phyloP scores from a whole-genome alignment of 1,140 invertebrate species.

The Pentalonia nigronervosa region DNA sequence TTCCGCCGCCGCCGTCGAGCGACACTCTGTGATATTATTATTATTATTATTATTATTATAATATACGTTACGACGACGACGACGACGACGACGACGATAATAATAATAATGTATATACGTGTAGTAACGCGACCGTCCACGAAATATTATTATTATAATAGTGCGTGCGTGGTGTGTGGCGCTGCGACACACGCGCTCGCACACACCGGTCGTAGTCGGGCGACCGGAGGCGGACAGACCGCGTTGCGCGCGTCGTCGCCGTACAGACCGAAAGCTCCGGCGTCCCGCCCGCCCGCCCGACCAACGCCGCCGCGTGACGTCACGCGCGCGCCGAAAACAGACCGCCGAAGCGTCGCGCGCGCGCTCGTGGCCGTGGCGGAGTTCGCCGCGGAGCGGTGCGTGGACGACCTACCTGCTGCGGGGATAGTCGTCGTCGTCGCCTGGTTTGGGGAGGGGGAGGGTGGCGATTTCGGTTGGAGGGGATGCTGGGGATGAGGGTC shows the following conservation, averaged over 20 bases:
- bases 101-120: neutral
- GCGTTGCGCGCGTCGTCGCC: constrained; percentile 30
- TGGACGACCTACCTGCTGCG: neutral
- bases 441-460: too few relatives aligned
- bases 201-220: neutral
- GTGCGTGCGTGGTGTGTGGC: neutral
- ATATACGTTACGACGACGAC: neutral
- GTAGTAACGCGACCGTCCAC: too few relatives aligned
- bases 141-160: too few relatives aligned
- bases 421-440: neutral
- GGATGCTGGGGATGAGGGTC: too few relatives aligned
- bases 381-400: neutral
- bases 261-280: constrained; percentile 19
- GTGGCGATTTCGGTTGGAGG: neutral
- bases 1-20: neutral
- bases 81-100: too few relatives aligned
- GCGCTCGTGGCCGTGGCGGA: neutral
- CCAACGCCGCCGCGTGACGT: neutral
- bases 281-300: neutral
- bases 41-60: too few relatives aligned
- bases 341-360: neutral
- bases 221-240: neutral
- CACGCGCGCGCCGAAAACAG: neutral
- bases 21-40: neutral
- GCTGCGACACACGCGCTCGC: neutral